phyloP scores from a whole-genome alignment of 2,888 invertebrate genomes.

The Gortyna flavago region DNA sequence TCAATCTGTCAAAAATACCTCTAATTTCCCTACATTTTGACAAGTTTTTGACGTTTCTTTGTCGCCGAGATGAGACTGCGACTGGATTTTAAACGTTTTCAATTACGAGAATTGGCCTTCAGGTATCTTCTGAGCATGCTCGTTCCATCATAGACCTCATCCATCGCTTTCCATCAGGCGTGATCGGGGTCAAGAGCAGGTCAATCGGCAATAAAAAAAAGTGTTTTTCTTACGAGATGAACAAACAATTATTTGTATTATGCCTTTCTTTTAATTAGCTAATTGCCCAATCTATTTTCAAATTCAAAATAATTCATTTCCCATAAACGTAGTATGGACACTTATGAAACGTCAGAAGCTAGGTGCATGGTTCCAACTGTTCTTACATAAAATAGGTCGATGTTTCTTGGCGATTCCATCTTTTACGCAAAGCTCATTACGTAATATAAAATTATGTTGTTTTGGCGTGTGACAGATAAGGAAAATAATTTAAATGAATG shows the following conservation, averaged over 20 bases:
- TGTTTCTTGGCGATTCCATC: no score
- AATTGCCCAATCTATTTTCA: background rate
- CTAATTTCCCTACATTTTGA: no score
- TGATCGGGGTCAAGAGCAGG: background rate
- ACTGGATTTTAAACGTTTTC: no score
- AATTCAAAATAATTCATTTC: background rate
- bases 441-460: background rate
- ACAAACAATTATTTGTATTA: no score
- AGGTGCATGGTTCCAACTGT: background rate
- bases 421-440: background rate
- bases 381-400: background rate
- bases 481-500: background rate
- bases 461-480: no score
- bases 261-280: background rate
- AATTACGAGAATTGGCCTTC: no score
- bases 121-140: no score
- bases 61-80: no score
- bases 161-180: no score
- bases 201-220: background rate
- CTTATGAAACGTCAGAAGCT: background rate
- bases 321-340: background rate
- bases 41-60: no score
- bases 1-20: no score
- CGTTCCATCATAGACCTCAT: no score
- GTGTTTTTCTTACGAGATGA: background rate